Base-by-base conservation (phyloP, 2,888 invertebrate species). In the Leistus spinibarbis region DNA sequence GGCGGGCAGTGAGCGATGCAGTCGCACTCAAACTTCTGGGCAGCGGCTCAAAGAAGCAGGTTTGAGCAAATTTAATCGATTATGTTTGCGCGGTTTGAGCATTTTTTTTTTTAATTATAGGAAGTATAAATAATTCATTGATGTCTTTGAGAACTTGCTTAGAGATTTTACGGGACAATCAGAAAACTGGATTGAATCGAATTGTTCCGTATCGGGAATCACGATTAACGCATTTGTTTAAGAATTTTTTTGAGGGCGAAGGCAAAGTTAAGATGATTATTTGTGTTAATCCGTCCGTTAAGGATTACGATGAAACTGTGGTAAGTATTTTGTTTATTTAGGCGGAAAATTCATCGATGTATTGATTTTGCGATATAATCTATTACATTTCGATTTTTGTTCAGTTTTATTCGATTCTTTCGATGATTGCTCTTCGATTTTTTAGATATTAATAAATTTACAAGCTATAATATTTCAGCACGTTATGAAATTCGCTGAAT, bases 241-340 rank as follows among this genome's bases (percentile, higher is more conserved):
- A 98, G 84, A 98, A 95, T 83, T 99, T 94, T 86, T 99, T 99
- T 84, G 99, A 99, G 84, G 98, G 98, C 0, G 95, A 97, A 84
- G 98, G 99, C 0, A 94, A 94, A 81, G 96, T 99, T 0, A 89
- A 94, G 76, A 99, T 99, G 98, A 90, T 99, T 77, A 95, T 99
- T 4, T 99, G 99, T 84, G 92, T 97, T 3, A 99, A 99, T 87
- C 99, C 99, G 0, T 90, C 94, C 72, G 90, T 91, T 1, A 94
- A 94, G 74, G 98, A 99, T 83, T 98, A 94, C 81, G 98, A 99
- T 84, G 99, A 99, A 84, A 98, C 96, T 75, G 86, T 97, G 40
- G 40, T 40, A 40, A 5, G 40, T n/a, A n/a, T n/a, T n/a, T n/a
- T n/a, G n/a, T n/a, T 83, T 62, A 70, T 10, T 2, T 69, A 7